Conservation (phyloP, 2,888 invertebrate genomes). For the Scaeva pyrastri region DNA sequence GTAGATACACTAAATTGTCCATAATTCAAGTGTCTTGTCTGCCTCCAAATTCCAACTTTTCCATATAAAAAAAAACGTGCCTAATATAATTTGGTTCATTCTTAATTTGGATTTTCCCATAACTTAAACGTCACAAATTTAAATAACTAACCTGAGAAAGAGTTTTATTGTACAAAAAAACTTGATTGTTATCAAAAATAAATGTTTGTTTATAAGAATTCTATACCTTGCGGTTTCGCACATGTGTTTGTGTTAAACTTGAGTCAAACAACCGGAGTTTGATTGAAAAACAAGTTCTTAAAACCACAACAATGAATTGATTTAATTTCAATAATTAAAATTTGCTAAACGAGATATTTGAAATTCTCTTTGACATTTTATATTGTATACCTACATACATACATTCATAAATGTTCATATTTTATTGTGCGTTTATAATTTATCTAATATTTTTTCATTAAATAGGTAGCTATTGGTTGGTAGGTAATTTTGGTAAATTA, state of each 20-base stretch:
- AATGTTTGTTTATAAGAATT: neutral
- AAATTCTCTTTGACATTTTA: neutral
- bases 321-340: neutral
- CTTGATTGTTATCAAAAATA: neutral
- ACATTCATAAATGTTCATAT: too few species aligned
- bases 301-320: neutral
- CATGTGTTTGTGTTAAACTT: neutral
- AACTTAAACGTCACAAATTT: neutral
- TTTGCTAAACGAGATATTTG: neutral
- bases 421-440: too few species aligned
- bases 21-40: too few species aligned
- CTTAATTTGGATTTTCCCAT: neutral
- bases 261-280: neutral
- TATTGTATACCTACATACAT: neutral
- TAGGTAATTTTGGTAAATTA: too few species aligned
- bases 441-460: too few species aligned
- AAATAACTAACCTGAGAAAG: neutral
- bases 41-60: too few species aligned
- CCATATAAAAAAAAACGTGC: too few species aligned
- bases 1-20: too few species aligned
- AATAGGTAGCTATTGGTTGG: too few species aligned
- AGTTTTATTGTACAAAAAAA: neutral
- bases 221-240: neutral
- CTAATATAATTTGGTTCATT: neutral
- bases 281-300: neutral